Evolutionary conservation across 2,888 invertebrate genomes (phyloP).

Genomic region (Philereme vetulata): DNA sequence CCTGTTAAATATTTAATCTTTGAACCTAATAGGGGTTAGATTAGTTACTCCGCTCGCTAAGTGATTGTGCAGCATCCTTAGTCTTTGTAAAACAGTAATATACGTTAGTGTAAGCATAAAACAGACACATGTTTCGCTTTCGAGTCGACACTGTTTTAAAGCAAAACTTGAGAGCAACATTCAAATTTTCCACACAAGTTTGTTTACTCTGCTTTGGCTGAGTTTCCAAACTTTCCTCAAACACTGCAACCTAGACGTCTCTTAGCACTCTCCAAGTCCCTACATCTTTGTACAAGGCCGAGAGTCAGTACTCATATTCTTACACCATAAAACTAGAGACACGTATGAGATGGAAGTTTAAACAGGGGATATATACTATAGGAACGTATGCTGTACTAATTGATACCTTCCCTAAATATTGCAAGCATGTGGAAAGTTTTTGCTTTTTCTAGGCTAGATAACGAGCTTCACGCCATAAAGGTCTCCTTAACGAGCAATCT

Average conservation of each 20-base stretch:
- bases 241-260: slow-evolving; percentile 25
- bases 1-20: no score
- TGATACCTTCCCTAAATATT: no score
- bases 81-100: background rate
- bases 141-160: slow-evolving; percentile 4
- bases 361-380: no score
- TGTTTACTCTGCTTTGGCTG: slow-evolving; percentile 23
- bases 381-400: no score
- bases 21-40: no score
- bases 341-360: background rate
- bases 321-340: background rate
- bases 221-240: slow-evolving; percentile 25
- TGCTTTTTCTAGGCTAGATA: no score
- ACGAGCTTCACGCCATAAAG: no score
- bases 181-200: slow-evolving; percentile 26
- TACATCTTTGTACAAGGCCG: slow-evolving; percentile 5
- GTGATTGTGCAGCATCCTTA: no score
- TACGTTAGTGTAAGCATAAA: slow-evolving; percentile 6
- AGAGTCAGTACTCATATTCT: background rate
- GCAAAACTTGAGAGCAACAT: slow-evolving; percentile 19
- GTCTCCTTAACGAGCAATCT: no score
- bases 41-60: no score
- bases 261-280: slow-evolving; percentile 12
- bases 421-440: no score
- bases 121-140: slow-evolving; percentile 6